Conservation (phyloP, 2,888 invertebrate species). For the Urechis unicinctus region DNA sequence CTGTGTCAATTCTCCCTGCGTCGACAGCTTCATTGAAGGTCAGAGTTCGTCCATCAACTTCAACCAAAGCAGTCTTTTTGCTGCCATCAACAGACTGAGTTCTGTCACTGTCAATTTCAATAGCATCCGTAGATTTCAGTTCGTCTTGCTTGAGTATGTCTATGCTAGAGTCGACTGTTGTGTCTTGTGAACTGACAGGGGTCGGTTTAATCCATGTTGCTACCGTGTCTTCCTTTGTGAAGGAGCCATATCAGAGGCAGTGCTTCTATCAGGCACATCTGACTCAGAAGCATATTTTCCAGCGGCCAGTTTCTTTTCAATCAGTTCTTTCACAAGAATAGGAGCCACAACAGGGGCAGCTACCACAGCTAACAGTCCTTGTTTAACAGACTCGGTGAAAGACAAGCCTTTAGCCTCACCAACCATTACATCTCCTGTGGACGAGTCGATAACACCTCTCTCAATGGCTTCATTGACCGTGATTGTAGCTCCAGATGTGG, state of each 20-base stretch:
- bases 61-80: constrained; percentile 71
- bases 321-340: no score
- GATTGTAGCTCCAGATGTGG: constrained; percentile 25
- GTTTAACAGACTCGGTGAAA: not conserved
- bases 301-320: no score
- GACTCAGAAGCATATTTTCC: no score
- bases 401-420: no score
- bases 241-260: no score
- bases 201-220: no score
- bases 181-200: no score
- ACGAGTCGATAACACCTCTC: constrained; percentile 61
- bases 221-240: no score
- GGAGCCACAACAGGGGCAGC: constrained; percentile 58
- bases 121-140: constrained; percentile 36
- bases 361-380: not conserved
- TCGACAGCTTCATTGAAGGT: constrained; percentile 72
- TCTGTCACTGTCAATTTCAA: constrained; percentile 34
- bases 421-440: constrained; percentile 32
- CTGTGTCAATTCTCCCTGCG: constrained; percentile 19
- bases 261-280: no score
- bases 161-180: no score
- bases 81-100: constrained; percentile 64
- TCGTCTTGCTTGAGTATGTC: no score
- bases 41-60: constrained; percentile 73
- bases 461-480: constrained; percentile 22